A percentile compares a stretch with the other conserved stretches of the same genome.
Evolutionary conservation across 1,140 invertebrate genomes (phyloP).

Genomic region (Zaprionus lachaisei): DNA sequence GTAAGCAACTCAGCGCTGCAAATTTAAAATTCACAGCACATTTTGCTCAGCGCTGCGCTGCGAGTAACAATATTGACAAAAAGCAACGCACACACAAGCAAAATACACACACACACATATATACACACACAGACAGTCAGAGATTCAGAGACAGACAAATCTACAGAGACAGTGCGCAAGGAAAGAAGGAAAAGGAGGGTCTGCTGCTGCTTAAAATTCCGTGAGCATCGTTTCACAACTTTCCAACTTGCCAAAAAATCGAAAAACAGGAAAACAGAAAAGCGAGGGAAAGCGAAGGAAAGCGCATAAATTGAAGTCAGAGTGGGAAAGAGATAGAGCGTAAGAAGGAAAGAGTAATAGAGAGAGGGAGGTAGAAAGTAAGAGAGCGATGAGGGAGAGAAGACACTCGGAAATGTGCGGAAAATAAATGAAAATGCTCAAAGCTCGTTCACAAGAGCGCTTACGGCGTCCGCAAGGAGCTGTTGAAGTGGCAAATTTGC

Average conservation of each 20-base stretch:
- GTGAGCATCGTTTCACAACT: constrained; percentile 84
- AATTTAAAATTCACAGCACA: constrained; percentile 82
- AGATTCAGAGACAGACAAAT: constrained; percentile 4
- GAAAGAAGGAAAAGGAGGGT: constrained; percentile 33
- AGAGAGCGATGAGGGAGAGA: constrained; percentile 6
- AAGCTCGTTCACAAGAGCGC: constrained; percentile 84
- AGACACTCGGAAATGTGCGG: constrained; percentile 65
- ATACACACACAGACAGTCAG: constrained; percentile 4
- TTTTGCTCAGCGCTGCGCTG: constrained; percentile 66
- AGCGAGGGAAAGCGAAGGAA: constrained; percentile 25
- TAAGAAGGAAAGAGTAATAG: background rate
- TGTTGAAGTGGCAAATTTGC: constrained; percentile 85
- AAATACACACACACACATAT: background rate
- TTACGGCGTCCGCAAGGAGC: constrained; percentile 84
- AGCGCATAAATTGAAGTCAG: constrained; percentile 69
- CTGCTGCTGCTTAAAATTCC: constrained; percentile 80
- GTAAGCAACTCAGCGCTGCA: constrained; percentile 58
- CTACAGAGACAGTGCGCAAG: constrained; percentile 1
- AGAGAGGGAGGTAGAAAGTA: background rate
- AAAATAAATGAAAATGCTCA: constrained; percentile 84
- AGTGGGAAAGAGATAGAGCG: constrained; percentile 38
- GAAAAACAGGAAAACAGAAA: constrained; percentile 45
- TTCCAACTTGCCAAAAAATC: constrained; percentile 83
- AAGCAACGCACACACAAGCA: constrained; percentile 23
- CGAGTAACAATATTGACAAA: constrained; percentile 77